phyloP scores from a whole-genome alignment of 2,888 invertebrate species.

The Chironomus riparius region DNA sequence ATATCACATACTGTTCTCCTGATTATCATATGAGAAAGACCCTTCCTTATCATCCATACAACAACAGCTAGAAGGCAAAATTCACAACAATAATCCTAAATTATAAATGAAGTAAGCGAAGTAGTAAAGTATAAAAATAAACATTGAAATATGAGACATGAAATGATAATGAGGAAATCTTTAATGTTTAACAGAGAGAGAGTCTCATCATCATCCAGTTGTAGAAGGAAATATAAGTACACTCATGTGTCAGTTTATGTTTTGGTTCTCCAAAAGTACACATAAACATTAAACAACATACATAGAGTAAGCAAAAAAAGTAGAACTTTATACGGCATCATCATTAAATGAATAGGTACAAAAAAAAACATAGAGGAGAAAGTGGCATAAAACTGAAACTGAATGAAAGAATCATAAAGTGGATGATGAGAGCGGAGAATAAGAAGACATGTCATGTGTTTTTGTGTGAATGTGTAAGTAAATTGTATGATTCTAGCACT shows the following conservation, averaged over 20 bases:
- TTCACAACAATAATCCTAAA: no score
- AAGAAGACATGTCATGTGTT: constrained; percentile 1
- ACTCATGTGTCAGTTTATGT: background rate
- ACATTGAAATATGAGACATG: background rate
- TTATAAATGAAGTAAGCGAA: no score
- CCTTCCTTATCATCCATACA: no score
- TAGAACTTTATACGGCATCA: background rate
- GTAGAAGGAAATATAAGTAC: background rate
- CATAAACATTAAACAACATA: background rate
- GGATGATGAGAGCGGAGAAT: background rate
- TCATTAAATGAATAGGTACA: background rate
- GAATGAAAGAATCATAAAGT: background rate
- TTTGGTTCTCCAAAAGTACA: background rate
- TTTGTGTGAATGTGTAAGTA: constrained; percentile 1
- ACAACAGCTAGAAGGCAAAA: no score
- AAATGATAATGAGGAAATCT: background rate
- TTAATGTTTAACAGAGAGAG: background rate
- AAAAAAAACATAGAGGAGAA: background rate
- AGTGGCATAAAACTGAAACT: background rate
- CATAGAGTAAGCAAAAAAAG: background rate
- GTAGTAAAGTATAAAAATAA: no score
- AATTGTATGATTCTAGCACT: constrained; percentile 16
- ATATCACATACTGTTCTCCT: no score
- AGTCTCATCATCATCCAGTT: background rate
- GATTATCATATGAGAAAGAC: no score